Evolutionary conservation across 2,888 invertebrate species (phyloP), one percentile per base, ranked within the genome.

Genomic region (Drosophila gaucha): DNA sequence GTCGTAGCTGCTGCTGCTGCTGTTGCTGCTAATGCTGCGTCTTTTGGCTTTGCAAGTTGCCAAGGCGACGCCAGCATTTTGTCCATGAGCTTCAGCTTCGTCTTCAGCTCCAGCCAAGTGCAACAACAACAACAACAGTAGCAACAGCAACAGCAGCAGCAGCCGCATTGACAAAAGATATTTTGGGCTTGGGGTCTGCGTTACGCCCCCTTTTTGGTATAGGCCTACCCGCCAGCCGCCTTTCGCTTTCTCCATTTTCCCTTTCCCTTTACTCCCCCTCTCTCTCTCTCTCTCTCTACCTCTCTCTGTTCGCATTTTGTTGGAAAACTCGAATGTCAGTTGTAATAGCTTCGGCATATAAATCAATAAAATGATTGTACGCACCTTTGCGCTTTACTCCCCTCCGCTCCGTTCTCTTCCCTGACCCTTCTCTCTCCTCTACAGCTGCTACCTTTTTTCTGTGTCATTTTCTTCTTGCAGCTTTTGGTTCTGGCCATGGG

Each of bases 291-390:
- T 50, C 58, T 68, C 26, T 50, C 30, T 8, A 30, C n/a, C 36
- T 35, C 20, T 50, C 58, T 68, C 63, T 24, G 24, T 41, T 41
- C 62, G 78, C 75, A 78, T 78, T 79, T 75, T 65, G 80, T 79
- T 80, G 80, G 80, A 86, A 83, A 83, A 86, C 77, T 87, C 83
- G 86, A 80, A 89, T 88, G 89, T 85, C 89, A 89, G 86, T 88
- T 89, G 88, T 88, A 89, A 90, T 89, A 88, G 83, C 86, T 86
- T 90, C 80, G 88, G 88, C 89, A 90, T 88, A 90, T 89, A 89
- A 90, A 89, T 89, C 89, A 89, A 89, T 89, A 89, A 89, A 88
- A 88, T 86, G 84, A 86, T 86, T 88, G 88, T 88, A 86, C 88
- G 85, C 88, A 86, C 85, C 85, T 86, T 86, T 82, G 74, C 73